A percentile compares a stretch with the other conserved stretches of the same genome.
Conservation (phyloP, 2,797 vertebrate species). For the Periophthalmus magnuspinnatus region DNA sequence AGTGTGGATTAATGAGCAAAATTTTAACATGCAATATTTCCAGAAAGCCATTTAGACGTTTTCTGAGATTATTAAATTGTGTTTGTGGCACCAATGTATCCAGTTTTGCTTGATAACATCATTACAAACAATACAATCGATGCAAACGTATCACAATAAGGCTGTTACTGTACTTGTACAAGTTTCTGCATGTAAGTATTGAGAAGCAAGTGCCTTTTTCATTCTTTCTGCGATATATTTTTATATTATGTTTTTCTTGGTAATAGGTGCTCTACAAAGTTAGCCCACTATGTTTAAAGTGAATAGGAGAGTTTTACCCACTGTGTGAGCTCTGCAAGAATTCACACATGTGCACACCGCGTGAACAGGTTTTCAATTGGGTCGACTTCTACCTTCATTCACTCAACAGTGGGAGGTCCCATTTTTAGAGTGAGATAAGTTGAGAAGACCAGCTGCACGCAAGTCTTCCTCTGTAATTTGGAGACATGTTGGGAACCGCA, state of each 20-base stretch:
- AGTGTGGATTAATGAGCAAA: too few species aligned
- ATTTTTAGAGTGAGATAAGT: conserved; percentile 31
- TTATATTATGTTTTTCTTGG: conserved; percentile 29
- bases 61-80: too few species aligned
- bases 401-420: conserved; percentile 30
- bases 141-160: too few species aligned
- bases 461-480: conserved; percentile 16
- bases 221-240: conserved; percentile 39
- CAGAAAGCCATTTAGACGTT: too few species aligned
- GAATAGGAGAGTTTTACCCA: conserved; percentile 34
- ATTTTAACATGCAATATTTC: too few species aligned
- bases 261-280: conserved; percentile 45
- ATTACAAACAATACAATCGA: too few species aligned
- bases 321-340: conserved; percentile 19
- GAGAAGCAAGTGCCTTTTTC: conserved; percentile 24
- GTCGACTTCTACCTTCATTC: conserved; percentile 24
- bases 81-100: too few species aligned
- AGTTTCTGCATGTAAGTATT: conserved; percentile 33
- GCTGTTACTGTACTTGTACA: too few species aligned
- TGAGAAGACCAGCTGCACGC: conserved; percentile 18
- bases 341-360: conserved; percentile 2
- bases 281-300: conserved; percentile 41
- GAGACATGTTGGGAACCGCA: conserved; percentile 8
- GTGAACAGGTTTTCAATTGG: conserved; percentile 16
- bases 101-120: too few species aligned